These are phyloP conservation scores for Tiliacea aurago DNA, from an alignment of 2,888 invertebrate species.

Conservation along the genomic window DNA sequence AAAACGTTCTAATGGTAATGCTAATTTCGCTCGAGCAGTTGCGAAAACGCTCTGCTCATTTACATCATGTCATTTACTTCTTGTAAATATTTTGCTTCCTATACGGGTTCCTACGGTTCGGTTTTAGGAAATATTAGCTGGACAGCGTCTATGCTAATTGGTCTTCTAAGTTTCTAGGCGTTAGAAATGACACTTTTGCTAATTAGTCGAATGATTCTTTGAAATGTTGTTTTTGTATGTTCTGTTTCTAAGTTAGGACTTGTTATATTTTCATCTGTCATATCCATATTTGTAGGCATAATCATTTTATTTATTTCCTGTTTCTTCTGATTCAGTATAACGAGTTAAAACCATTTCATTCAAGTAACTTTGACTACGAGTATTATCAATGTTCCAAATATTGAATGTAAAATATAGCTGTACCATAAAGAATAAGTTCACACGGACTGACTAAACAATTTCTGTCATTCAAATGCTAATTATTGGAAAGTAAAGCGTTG, in stretches of 20 bases:
- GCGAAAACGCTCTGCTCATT: constrained; percentile 84
- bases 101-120: constrained; percentile 72
- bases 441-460: constrained; percentile 60
- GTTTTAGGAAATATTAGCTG: constrained; percentile 72
- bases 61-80: constrained; percentile 85
- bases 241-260: constrained; percentile 39
- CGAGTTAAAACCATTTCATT: neutral
- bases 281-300: neutral
- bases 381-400: neutral
- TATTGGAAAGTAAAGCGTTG: constrained; percentile 83
- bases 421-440: constrained; percentile 51
- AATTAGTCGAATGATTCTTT: constrained; percentile 63
- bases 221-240: constrained; percentile 47
- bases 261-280: constrained; percentile 6
- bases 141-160: constrained; percentile 66
- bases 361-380: neutral
- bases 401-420: constrained; percentile 31
- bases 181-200: constrained; percentile 58
- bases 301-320: neutral
- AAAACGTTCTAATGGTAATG: constrained; percentile 84
- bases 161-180: constrained; percentile 65
- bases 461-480: constrained; percentile 82
- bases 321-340: neutral
- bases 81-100: constrained; percentile 85
- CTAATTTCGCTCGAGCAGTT: constrained; percentile 81